phyloP scores from a whole-genome alignment of 2,113 vertebrate genomes.

The Tetrao urogallus region DNA sequence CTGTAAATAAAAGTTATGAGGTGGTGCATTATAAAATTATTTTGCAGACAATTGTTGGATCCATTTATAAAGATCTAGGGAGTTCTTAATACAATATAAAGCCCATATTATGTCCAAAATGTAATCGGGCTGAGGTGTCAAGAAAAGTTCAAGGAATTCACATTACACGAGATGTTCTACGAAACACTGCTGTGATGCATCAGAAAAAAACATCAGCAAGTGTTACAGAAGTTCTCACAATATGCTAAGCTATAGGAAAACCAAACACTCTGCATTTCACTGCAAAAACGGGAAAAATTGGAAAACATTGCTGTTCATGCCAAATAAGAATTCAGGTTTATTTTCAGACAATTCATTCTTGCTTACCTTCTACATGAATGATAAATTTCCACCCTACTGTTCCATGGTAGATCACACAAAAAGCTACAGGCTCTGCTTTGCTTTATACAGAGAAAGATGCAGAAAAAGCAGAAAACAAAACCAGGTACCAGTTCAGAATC shows the following conservation, averaged over 20 bases:
- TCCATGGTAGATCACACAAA: neutral
- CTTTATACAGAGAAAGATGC: neutral
- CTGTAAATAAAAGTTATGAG: neutral
- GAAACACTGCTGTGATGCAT: neutral
- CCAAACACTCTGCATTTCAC: neutral
- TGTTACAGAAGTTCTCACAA: neutral
- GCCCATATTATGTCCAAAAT: neutral
- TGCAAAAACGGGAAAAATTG: neutral
- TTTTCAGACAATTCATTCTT: neutral
- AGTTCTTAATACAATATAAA: neutral
- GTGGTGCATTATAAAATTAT: neutral
- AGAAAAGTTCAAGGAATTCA: neutral
- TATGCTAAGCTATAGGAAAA: neutral
- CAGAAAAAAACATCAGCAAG: neutral
- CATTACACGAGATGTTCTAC: neutral
- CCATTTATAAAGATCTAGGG: neutral
- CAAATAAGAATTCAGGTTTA: neutral
- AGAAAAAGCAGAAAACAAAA: neutral
- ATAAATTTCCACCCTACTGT: neutral
- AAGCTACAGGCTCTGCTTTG: neutral
- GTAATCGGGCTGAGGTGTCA: neutral
- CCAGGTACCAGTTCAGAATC: neutral
- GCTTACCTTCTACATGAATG: neutral
- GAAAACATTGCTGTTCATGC: neutral
- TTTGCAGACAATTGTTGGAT: neutral